Evolutionary conservation across 2,888 invertebrate species (phyloP).

Genomic region (Aspidapion aeneum): DNA sequence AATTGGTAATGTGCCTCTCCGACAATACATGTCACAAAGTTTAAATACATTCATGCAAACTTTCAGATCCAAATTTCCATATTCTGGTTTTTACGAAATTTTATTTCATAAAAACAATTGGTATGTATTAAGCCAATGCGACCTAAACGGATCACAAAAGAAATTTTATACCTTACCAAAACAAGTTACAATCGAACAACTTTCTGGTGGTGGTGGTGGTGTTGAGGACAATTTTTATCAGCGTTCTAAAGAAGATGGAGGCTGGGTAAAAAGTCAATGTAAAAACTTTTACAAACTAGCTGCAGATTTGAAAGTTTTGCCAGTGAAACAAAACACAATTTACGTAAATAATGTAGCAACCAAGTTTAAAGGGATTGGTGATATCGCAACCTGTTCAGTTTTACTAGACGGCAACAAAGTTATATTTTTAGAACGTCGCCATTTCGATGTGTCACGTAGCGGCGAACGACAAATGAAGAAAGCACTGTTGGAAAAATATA

Average conservation of each 20-base stretch:
- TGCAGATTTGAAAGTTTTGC: too few relatives aligned
- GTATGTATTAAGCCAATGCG: constrained; percentile 2
- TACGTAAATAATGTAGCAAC: too few relatives aligned
- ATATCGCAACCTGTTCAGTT: not conserved
- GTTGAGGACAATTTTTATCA: not conserved
- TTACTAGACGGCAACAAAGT: not conserved
- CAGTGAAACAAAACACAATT: too few relatives aligned
- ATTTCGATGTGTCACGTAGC: not conserved
- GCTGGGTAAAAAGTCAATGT: not conserved
- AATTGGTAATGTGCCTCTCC: not conserved
- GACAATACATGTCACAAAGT: not conserved
- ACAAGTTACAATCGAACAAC: not conserved
- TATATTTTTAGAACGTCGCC: not conserved
- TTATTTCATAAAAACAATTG: not conserved
- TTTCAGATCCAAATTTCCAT: not conserved
- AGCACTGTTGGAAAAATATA: not conserved
- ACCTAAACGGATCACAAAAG: not conserved
- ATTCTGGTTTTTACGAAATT: not conserved
- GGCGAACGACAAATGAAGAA: not conserved
- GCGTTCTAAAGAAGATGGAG: not conserved
- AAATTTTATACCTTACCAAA: not conserved
- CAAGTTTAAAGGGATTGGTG: too few relatives aligned
- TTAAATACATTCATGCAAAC: not conserved
- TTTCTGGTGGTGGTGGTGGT: not conserved
- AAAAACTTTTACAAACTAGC: not conserved